Evolutionary conservation across 2,888 invertebrate genomes (phyloP), one percentile per base, ranked within the genome.

Genomic region (Drosophila lacicola): DNA sequence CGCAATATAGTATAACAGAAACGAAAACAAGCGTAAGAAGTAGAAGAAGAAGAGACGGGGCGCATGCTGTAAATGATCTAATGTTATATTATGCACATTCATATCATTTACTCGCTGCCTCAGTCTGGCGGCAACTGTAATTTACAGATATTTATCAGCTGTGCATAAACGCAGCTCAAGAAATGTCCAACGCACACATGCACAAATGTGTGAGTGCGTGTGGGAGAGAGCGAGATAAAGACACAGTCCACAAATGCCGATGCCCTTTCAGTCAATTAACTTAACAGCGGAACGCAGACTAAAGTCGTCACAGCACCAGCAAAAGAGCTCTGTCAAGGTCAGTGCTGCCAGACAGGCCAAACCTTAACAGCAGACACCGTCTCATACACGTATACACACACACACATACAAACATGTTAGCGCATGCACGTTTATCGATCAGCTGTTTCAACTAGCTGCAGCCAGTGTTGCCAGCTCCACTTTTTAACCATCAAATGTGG

Each of bases 331-430:
- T 60, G 47, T 44, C 75, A 75, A 75, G 75, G 72, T 75, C 72
- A 74, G 53, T 45, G 73, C 49, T 65, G 74, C 70, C 67, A 71
- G 67, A 71, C 67, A 60, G 50, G 19, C 60, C 51, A 60, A 71
- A 45, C 60, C 61, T 42, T 11, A 17, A 34, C 17, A 14, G 2
- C 37, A 45, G 14, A 34, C 50, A 50, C 21, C 17, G 41, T 33
- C 17, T 17, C 10, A 11, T 13, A 19, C 44, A 44, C 33, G 21
- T 42, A 21, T 13, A 13, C 14, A 8, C 46, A 29, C 10, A 36
- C 34, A 54, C 14, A 39, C 21, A 47, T 10, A 9, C 19, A n/a
- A 14, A 6, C 6, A 9, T 25, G 11, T 2, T n/a, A 11, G 9
- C 2, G 10, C 1, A 36, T 9, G 13, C 2, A 14, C 13, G 17